Evolutionary conservation across 2,888 invertebrate species (phyloP), one percentile per base, ranked within the genome.

Genomic region (Archips crataeganus): DNA sequence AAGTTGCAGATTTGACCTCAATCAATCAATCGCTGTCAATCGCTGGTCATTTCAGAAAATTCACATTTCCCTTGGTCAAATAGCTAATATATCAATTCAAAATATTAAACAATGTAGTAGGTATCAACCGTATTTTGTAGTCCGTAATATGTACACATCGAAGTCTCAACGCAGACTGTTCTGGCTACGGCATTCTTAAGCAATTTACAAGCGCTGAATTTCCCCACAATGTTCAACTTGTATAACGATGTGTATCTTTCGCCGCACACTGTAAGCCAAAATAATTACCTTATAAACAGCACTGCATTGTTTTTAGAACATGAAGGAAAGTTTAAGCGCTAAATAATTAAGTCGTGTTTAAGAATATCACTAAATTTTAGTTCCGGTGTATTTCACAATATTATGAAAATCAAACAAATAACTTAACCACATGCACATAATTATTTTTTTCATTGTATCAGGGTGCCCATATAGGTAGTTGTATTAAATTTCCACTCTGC

Each of bases 191-290:
- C 39, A 61, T 67, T 54, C 67, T 72, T 72, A 72, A 71, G 61
- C 54, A 72, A 67, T 67, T 67, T 72, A 62, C 67, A 67, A 67
- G 71, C 66, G 61, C 54, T 67, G 67, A 65, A 71, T 72, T 67
- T 57, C 71, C 32, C 71, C 66, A 66, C 51, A 67, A 45, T 66
- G 47, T 51, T 72, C 42, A 67, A 67, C 61, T 72, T 72, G 49
- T 54, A 72, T 72, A 72, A 72, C 15, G 71, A 71, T 71, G 71
- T 72, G 67, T 72, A 72, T 72, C 67, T 72, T 67, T 71, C 42
- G 49, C 65, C n/a, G 65, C 15, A 6, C 59, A 42, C 36, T 51
- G 11, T 23, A 15, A 36, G 45, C 42, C 59, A n/a, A n/a, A 57
- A 36, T 71, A 60, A 57, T 57, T 57, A 32, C 32, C 57, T 32